These are phyloP conservation scores for Strigamia maritima DNA, from an alignment of 2,888 invertebrate genomes.

Conservation along the genomic window DNA sequence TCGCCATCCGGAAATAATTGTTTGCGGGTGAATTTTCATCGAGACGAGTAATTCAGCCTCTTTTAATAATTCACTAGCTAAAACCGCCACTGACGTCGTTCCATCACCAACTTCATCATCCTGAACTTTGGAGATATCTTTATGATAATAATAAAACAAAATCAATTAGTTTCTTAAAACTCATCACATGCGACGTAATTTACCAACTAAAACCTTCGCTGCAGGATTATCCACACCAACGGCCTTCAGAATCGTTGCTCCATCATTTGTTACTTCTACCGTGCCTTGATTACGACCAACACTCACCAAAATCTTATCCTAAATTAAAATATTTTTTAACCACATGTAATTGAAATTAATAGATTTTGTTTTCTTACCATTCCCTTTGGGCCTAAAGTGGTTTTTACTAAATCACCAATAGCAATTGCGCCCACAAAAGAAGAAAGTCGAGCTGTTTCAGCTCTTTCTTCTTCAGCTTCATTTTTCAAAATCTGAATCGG, in stretches of 20 bases:
- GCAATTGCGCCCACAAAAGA: conserved; percentile 98
- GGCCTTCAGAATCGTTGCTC: conserved; percentile 94
- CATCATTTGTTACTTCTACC: conserved; percentile 96
- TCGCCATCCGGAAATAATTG: conserved; percentile 93
- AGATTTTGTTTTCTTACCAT: conserved; percentile 61
- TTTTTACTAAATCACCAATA: conserved; percentile 96
- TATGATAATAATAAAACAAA: conserved; percentile 42
- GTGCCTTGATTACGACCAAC: conserved; percentile 66
- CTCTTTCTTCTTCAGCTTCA: conserved; percentile 97
- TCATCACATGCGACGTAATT: background rate
- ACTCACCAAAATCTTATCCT: conserved; percentile 78
- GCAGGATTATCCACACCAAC: conserved; percentile 98
- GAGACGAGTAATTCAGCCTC: conserved; percentile 92
- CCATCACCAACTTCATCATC: conserved; percentile 99
- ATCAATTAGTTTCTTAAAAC: background rate
- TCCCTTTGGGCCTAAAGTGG: conserved; percentile 97
- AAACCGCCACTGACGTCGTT: conserved; percentile 97
- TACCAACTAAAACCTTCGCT: conserved; percentile 89
- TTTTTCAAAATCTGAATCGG: conserved; percentile 90
- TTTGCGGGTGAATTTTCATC: conserved; percentile 96
- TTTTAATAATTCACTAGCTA: conserved; percentile 87
- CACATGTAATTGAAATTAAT: too few species aligned
- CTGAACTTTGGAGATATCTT: conserved; percentile 94
- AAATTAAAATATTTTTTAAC: background rate
- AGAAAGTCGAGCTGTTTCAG: conserved; percentile 93